Evolutionary conservation across 2,113 vertebrate species (phyloP), one percentile per base, ranked within the genome.

Genomic region (Nothoprocta perdicaria): DNA sequence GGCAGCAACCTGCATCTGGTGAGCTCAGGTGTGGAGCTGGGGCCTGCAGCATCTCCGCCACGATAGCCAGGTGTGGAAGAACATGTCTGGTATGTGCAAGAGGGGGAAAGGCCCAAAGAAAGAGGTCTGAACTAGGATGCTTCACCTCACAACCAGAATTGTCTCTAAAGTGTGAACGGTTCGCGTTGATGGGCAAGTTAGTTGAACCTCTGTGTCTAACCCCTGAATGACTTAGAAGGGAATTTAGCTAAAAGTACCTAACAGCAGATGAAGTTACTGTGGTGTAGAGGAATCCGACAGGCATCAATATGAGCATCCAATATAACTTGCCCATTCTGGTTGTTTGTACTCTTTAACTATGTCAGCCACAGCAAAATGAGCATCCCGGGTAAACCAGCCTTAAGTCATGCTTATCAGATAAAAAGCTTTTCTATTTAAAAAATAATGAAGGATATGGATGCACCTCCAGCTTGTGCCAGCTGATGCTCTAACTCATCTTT

Each of bases 401-500:
- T 35, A 78, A 83, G 79, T 71, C 81, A 87, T 15, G 67, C 71
- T 67, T 80, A 76, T 84, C 78, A 80, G 83, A 86, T 75, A 67
- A 83, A 92, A 80, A 61, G 48, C 65, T 80, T 57, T 91, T 62
- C 85, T 91, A 76, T 78, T 88, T 96, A 84, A 89, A 93, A 89
- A 92, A 77, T 89, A 72, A 69, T 75, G 80, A 80, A 69, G 92
- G 72, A 91, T 91, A 94, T 94, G 84, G 91, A 72, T 88, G 84
- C 41, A 52, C 53, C 74, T 69, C 76, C 48, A 68, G 76, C 0
- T 2, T 45, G 66, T 80, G 84, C 82, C 94, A 96, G 66, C 17
- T 85, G 84, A 94, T 93, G 95, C 92, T 86, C 91, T 89, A 96
- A 93, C 35, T 40, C 50, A 15, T 73, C 57, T 83, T 69, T 85